These are phyloP conservation scores for Iguana delicatissima DNA, from an alignment of 2,797 vertebrate species.

Conservation along the genomic window DNA sequence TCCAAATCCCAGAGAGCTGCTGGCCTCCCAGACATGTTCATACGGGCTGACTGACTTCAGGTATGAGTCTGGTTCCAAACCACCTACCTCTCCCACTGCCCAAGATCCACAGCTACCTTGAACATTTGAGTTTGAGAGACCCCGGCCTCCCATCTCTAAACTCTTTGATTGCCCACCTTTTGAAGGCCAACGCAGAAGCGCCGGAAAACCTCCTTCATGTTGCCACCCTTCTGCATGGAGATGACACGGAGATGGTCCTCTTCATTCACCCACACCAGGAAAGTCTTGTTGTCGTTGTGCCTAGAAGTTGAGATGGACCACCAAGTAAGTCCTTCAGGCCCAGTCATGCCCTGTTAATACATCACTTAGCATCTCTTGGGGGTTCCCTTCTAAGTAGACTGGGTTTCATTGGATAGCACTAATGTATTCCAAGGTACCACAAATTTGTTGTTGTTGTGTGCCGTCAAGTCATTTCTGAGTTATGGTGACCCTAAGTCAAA, in stretches of 20 bases:
- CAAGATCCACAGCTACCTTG: too few species aligned
- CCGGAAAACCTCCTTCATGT: constrained; percentile 90
- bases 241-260: constrained; percentile 90
- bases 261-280: constrained; percentile 90
- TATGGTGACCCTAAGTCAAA: too few species aligned
- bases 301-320: constrained; percentile 59
- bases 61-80: neutral
- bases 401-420: neutral
- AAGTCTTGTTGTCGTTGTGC: constrained; percentile 88
- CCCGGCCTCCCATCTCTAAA: neutral
- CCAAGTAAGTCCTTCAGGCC: neutral
- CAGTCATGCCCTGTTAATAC: too few species aligned
- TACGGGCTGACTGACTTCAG: neutral
- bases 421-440: neutral
- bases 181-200: constrained; percentile 88
- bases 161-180: constrained; percentile 80
- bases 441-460: too few species aligned
- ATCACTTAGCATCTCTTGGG: neutral
- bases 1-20: neutral
- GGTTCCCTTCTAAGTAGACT: too few species aligned
- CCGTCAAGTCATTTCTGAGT: too few species aligned
- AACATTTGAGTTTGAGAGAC: too few species aligned
- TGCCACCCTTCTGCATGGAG: constrained; percentile 88
- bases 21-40: neutral
- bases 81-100: too few species aligned